Percentiles rank a stretch among this genome's conserved stretches.
These are phyloP conservation scores for Agrotis puta DNA, from an alignment of 2,888 invertebrate genomes.

Conservation along the genomic window DNA sequence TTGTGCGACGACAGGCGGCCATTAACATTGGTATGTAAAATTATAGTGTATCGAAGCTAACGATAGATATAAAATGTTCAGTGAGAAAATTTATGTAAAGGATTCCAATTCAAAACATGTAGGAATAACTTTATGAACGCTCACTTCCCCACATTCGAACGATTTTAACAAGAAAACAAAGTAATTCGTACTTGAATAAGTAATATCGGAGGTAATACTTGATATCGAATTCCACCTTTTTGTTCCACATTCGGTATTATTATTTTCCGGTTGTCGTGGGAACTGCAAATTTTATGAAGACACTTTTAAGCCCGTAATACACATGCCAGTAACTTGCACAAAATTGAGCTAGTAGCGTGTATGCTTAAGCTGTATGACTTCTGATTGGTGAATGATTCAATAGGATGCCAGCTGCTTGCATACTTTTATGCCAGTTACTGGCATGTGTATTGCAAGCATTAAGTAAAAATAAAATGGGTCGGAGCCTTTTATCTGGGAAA, in stretches of 20 bases:
- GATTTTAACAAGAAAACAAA: slow-evolving; percentile 72
- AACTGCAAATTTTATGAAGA: slow-evolving; percentile 70
- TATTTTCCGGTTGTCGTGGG: slow-evolving; percentile 72
- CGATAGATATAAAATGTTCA: slow-evolving; percentile 55
- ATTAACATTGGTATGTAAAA: slow-evolving; percentile 58
- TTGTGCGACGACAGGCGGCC: slow-evolving; percentile 40
- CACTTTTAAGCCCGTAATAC: too few relatives aligned
- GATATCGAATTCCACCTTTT: slow-evolving; percentile 69
- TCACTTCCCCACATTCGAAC: slow-evolving; percentile 58
- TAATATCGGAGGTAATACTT: slow-evolving; percentile 72
- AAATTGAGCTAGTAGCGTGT: too few relatives aligned
- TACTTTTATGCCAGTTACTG: too few relatives aligned
- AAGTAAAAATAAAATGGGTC: slow-evolving; percentile 61
- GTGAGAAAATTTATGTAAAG: slow-evolving; percentile 62
- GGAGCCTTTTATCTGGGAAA: slow-evolving; percentile 46
- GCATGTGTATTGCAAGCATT: too few relatives aligned
- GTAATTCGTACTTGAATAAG: slow-evolving; percentile 72
- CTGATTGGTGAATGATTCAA: too few relatives aligned
- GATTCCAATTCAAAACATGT: slow-evolving; percentile 59
- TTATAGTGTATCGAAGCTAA: slow-evolving; percentile 49
- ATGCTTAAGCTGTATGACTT: too few relatives aligned
- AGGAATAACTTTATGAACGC: slow-evolving; percentile 65
- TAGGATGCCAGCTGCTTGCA: too few relatives aligned
- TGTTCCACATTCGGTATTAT: slow-evolving; percentile 66
- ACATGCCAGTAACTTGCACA: too few relatives aligned